These are phyloP conservation scores for Noctua fimbriata DNA, from an alignment of 2,888 invertebrate species.

Conservation along the genomic window DNA sequence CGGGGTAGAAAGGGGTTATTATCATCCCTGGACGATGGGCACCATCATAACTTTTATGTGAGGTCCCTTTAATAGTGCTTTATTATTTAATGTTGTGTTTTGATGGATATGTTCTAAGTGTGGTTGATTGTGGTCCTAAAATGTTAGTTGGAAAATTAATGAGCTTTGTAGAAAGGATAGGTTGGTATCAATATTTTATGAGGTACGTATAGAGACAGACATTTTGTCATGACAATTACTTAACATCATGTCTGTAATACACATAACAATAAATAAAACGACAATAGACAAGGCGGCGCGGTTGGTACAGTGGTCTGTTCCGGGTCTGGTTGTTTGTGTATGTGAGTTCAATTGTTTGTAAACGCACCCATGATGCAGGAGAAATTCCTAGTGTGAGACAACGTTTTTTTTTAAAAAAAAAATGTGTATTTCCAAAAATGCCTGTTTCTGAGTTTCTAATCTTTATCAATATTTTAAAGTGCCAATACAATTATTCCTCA, in stretches of 20 bases:
- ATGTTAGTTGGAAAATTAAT: conserved; percentile 39
- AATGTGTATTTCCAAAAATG: neutral
- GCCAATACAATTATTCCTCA: neutral
- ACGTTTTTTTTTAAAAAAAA: neutral
- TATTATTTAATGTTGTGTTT: conserved; percentile 48
- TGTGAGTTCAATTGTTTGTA: no score
- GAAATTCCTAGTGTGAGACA: no score
- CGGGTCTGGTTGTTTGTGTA: no score
- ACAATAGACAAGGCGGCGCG: no score
- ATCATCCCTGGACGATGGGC: conserved; percentile 46
- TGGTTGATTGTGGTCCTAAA: conserved; percentile 38
- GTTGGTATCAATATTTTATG: conserved; percentile 8
- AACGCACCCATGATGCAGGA: no score
- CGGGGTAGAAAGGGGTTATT: conserved; percentile 55
- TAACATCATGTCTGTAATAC: neutral
- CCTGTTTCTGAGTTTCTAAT: neutral
- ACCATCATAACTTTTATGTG: conserved; percentile 59
- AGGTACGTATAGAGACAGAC: neutral
- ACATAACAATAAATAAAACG: neutral
- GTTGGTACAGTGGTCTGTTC: no score
- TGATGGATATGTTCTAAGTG: conserved; percentile 44
- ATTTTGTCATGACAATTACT: neutral
- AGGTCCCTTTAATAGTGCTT: conserved; percentile 55
- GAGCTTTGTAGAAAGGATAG: conserved; percentile 3
- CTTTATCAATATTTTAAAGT: neutral